Conservation (phyloP, 2,888 invertebrate species). For the Hybos culiciformis region DNA sequence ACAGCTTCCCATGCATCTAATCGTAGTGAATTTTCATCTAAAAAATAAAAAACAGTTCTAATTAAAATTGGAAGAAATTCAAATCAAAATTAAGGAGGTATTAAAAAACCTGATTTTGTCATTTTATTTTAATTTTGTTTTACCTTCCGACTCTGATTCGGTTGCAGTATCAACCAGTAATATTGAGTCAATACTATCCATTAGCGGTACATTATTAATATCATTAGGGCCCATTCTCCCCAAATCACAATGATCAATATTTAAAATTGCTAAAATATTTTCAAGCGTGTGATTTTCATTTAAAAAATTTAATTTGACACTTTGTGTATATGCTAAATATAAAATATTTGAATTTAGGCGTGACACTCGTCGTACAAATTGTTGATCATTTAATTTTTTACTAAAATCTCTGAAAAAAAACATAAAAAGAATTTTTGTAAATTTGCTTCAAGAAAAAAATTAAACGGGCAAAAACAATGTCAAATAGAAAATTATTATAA, state of each 20-base stretch:
- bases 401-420: constrained; percentile 60
- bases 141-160: constrained; percentile 53
- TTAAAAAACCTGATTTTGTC: too few species aligned
- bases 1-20: constrained; percentile 77
- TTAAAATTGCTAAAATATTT: constrained; percentile 56
- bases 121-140: not conserved
- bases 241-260: constrained; percentile 49
- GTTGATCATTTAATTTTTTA: constrained; percentile 51
- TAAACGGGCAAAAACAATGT: not conserved
- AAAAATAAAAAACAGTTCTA: not conserved
- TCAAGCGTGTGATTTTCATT: constrained; percentile 56
- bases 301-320: constrained; percentile 47
- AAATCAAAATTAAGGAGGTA: too few species aligned
- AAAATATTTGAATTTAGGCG: constrained; percentile 68
- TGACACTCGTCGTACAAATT: constrained; percentile 60
- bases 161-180: constrained; percentile 45
- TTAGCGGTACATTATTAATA: constrained; percentile 32
- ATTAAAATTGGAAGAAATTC: not conserved
- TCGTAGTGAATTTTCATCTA: constrained; percentile 47
- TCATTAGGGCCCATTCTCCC: constrained; percentile 57
- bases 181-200: constrained; percentile 46
- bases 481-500: constrained; percentile 2
- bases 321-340: constrained; percentile 64
- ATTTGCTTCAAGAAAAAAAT: not conserved
- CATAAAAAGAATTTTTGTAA: constrained; percentile 21